phyloP scores from a whole-genome alignment of 2,888 invertebrate species.

The Xestia rhomboidea region DNA sequence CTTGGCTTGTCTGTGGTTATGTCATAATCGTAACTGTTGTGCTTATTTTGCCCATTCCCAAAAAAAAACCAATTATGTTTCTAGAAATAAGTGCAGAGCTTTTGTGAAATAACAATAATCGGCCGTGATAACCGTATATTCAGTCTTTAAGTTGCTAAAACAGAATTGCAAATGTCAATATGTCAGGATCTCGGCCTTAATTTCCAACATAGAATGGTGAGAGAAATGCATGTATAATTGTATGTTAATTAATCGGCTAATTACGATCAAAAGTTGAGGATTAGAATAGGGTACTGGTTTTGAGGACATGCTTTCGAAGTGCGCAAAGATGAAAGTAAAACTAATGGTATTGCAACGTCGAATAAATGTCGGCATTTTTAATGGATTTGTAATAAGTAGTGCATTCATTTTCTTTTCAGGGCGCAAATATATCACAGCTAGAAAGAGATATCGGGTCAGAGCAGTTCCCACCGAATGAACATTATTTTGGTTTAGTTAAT shows the following conservation, averaged over 20 bases:
- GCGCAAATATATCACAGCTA: constrained; percentile 99
- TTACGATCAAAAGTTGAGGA: constrained; percentile 51
- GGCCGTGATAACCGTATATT: constrained; percentile 76
- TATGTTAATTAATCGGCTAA: constrained; percentile 66
- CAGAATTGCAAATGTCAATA: constrained; percentile 91
- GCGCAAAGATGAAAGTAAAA: constrained; percentile 32
- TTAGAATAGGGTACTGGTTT: constrained; percentile 28
- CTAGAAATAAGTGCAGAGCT: constrained; percentile 73
- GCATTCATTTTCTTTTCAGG: constrained; percentile 90
- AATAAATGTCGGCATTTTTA: constrained; percentile 67
- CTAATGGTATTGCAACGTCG: constrained; percentile 31
- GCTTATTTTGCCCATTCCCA: constrained; percentile 79
- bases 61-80: constrained; percentile 81
- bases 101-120: constrained; percentile 73
- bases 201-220: constrained; percentile 91
- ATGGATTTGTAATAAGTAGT: constrained; percentile 39
- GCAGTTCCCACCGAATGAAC: constrained; percentile 99
- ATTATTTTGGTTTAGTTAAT: constrained; percentile 99
- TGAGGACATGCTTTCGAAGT: constrained; percentile 24
- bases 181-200: constrained; percentile 91
- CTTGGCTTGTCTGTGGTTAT: constrained; percentile 65
- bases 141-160: constrained; percentile 80
- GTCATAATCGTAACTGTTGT: constrained; percentile 76
- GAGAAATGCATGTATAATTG: constrained; percentile 75
- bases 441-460: constrained; percentile 99